Evolutionary conservation across 2,797 vertebrate species (phyloP), one percentile per base, ranked within the genome.

Genomic region (Chelidonichthys spinosus): DNA sequence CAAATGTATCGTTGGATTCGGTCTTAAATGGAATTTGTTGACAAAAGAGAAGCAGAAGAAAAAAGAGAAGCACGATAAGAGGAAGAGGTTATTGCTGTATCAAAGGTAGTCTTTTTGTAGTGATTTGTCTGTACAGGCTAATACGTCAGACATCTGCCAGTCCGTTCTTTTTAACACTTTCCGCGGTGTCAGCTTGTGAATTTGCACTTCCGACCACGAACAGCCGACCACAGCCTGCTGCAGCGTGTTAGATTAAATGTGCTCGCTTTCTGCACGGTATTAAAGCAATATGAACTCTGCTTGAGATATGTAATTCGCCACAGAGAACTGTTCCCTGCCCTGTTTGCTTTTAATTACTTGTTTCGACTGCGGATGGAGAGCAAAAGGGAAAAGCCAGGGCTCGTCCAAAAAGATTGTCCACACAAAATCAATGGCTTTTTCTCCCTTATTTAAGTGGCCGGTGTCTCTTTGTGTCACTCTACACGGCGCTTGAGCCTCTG

Each of bases 391-490:
- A 69, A 72, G 7, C 25, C 14, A 4, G 53, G 1, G 32, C 63
- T n/a, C 6, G 9, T 32, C 54, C 40, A 68, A 71, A 50, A 75
- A 77, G 62, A 35, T 66, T 64, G 65, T 61, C 64, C 15, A 11
- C 54, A 11, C 37, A 67, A 40, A 81, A 79, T 85, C 83, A 80
- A 78, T 82, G 50, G 0, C 50, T 53, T 44, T 50, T 36, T 17
- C 49, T 17, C 25, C 37, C n/a, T 62, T 72, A 74, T 81, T 82
- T 79, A 85, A 84, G 60, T 73, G 76, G 59, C 39, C 18, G 1
- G 11, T 42, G 67, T 53, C 37, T 44, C 77, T 72, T 50, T 76
- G 62, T 80, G 82, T 78, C 77, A 82, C 73, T 56, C 73, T n/a
- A n/a, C 39, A 4, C 76, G 15, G 25, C 13, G 25, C 40, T 17